Percentiles rank a stretch among this genome's conserved stretches.
phyloP scores from a whole-genome alignment of 2,888 invertebrate species.

The Osmoderma eremita region DNA sequence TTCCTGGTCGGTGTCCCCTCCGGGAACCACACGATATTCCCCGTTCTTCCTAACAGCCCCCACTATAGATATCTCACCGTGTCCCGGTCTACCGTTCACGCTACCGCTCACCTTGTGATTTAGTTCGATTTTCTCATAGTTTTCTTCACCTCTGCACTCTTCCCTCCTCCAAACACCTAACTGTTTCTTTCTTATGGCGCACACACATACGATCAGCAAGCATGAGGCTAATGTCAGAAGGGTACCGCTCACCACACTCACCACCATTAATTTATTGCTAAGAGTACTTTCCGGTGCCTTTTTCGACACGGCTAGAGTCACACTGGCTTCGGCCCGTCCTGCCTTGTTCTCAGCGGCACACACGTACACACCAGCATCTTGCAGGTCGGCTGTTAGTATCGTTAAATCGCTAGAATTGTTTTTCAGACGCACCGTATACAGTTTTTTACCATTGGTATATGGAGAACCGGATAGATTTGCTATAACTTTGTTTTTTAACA shows the following conservation, averaged over 20 bases:
- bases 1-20: conserved; percentile 69
- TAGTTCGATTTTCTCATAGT: conserved; percentile 84
- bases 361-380: conserved; percentile 80
- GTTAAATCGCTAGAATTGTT: conserved; percentile 78
- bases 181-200: conserved; percentile 70
- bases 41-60: conserved; percentile 68
- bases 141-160: conserved; percentile 67
- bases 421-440: conserved; percentile 74
- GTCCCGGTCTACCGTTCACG: conserved; percentile 46
- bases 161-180: conserved; percentile 67
- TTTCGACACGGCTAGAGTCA: conserved; percentile 76
- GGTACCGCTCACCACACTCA: conserved; percentile 74
- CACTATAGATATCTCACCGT: conserved; percentile 56
- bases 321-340: conserved; percentile 78
- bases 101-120: conserved; percentile 64
- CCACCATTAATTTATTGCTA: conserved; percentile 71
- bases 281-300: conserved; percentile 71
- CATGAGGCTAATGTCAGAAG: conserved; percentile 74
- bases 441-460: conserved; percentile 67
- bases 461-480: conserved; percentile 69
- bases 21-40: conserved; percentile 77
- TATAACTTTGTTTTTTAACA: conserved; percentile 75
- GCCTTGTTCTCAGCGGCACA: conserved; percentile 86
- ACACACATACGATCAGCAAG: conserved; percentile 73
- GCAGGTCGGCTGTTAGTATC: conserved; percentile 76